Base-by-base conservation (phyloP, 1,140 invertebrate genomes). In the Patella vulgata region DNA sequence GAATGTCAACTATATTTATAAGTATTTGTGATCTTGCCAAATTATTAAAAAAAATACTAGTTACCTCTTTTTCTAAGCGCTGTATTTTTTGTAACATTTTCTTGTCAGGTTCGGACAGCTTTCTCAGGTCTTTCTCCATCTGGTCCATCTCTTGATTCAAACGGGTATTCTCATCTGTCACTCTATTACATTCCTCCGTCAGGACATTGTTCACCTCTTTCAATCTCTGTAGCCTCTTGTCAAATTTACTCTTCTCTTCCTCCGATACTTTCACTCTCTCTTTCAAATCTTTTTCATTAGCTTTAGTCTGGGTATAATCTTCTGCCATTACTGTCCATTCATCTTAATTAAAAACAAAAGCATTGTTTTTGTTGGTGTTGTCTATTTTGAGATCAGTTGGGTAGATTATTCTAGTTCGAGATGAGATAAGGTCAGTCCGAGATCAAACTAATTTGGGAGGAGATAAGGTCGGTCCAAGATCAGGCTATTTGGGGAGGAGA, bases 91-190 rank as follows among this genome's bases (percentile, higher is more conserved):
- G 19, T 55, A 60, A 25, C 68, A 63, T 19, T 55, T 52, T 30
- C 54, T 33, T 17, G 63, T 63, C 46, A 55, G 51, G 21, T 59
- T 70, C 42, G 55, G 11, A 59, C 31, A 70, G 21, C 3, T 60
- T 42, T 21, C 42, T 58, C 23, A 66, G 61, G 3, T 66, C 68
- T 31, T 66, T 70, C 39, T 65, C 68, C 40, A 66, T 59, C n/a
- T 63, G 27, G 8, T 58, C 52, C n/a, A 62, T 31, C 54, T 59
- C 59, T 3, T 47, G 46, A 47, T 53, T 56, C 23, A 60, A 27
- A 28, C 43, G 31, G 25, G 25, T 33, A 17, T 50, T 65, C 39
- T 61, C 62, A 31, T 64, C 53, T 21, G 12, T 36, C 4, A 64
- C 21, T 2, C 54, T 17, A 11, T 65, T 31, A 11, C 47, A 53